phyloP scores from a whole-genome alignment of 2,113 vertebrate species.

The Micronycteris hirsuta region DNA sequence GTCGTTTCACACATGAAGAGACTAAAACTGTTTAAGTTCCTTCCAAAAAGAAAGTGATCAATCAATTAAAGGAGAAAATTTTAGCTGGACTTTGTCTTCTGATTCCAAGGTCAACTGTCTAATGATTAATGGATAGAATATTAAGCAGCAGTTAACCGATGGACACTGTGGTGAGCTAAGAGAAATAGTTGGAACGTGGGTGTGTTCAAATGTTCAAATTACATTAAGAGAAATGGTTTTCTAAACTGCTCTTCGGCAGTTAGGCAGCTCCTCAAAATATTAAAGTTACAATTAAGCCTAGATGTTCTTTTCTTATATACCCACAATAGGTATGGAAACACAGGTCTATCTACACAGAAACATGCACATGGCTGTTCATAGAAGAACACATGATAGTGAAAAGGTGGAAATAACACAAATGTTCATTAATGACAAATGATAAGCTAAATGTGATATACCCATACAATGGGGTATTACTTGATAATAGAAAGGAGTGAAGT shows the following conservation, averaged over 20 bases:
- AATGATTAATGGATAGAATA: neutral
- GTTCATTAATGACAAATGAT: neutral
- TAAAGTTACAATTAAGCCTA: neutral
- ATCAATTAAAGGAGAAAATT: neutral
- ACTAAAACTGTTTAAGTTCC: neutral
- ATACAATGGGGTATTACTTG: neutral
- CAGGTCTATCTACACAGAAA: neutral
- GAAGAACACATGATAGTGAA: neutral
- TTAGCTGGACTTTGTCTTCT: neutral
- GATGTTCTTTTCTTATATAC: neutral
- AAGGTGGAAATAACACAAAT: neutral
- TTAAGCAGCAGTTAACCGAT: neutral
- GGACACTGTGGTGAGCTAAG: neutral
- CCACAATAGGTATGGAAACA: neutral
- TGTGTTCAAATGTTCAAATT: neutral
- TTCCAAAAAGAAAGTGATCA: neutral
- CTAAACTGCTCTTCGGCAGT: neutral
- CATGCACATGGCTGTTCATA: neutral
- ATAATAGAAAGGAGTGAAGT: neutral
- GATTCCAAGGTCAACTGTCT: neutral
- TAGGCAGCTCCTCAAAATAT: neutral
- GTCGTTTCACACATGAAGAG: neutral
- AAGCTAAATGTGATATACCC: neutral
- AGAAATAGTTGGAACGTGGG: neutral
- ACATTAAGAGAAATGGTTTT: neutral